Evolutionary conservation across 2,888 invertebrate species (phyloP).

Genomic region (Acrocera orbiculus): DNA sequence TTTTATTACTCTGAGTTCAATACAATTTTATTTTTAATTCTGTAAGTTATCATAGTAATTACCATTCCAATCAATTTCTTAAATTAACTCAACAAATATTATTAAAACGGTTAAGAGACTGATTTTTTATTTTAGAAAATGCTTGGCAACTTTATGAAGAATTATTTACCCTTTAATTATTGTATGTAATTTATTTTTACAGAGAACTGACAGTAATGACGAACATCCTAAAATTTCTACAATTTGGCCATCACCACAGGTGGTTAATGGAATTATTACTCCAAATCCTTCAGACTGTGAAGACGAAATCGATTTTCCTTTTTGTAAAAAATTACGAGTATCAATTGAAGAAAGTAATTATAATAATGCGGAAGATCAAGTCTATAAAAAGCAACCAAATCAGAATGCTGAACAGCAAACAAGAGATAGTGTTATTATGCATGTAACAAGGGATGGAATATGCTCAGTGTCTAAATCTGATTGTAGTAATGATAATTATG

Average conservation of each 20-base stretch:
- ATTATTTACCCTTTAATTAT: too few relatives aligned
- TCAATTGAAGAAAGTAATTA: slow-evolving; percentile 6
- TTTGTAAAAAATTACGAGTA: too few relatives aligned
- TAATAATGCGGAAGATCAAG: neutral
- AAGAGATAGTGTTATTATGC: slow-evolving; percentile 68
- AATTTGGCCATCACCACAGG: neutral
- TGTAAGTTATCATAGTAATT: too few relatives aligned
- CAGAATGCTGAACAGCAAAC: slow-evolving; percentile 13
- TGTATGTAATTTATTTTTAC: neutral
- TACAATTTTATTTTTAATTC: too few relatives aligned
- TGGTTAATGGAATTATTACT: slow-evolving; percentile 38
- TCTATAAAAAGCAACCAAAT: neutral
- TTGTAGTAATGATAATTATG: neutral
- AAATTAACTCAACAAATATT: too few relatives aligned
- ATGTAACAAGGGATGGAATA: slow-evolving; percentile 63
- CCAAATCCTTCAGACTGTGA: slow-evolving; percentile 79
- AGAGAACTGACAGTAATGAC: neutral
- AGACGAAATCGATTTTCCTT: slow-evolving; percentile 25
- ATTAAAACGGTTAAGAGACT: too few relatives aligned
- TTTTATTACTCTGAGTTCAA: too few relatives aligned
- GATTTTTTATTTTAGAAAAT: too few relatives aligned
- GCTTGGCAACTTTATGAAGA: too few relatives aligned
- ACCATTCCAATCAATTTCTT: too few relatives aligned
- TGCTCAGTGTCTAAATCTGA: slow-evolving; percentile 28
- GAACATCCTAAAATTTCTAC: neutral